Base-by-base conservation (phyloP, 2,113 vertebrate species). In the Strix uralensis region DNA sequence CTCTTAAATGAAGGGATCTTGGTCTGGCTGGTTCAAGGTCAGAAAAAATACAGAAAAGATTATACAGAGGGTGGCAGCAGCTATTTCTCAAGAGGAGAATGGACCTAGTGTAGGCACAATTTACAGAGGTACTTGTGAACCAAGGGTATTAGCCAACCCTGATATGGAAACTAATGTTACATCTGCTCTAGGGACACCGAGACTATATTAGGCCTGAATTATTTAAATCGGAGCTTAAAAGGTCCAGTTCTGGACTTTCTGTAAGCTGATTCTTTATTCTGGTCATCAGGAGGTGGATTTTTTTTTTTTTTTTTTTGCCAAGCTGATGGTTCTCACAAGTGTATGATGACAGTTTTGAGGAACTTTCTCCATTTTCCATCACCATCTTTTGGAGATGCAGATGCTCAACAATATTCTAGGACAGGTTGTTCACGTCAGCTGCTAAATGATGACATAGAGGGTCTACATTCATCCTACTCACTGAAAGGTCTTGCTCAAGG, bases 141-240 rank as follows among this genome's bases (percentile, higher is more conserved):
- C 12, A 71, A 14, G 15, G 27, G 15, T 63, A 75, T 46, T 19
- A 34, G 6, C 18, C 70, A 92, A 7, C 13, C 23, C 67, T 57
- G 8, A 18, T 29, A 59, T 11, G 9, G 49, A 77, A 92, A 42
- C 5, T 14, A 42, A 23, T 0, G 0, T 38, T 75, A 1, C 3
- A 47, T 20, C 34, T 32, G 1, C 44, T 51, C 32, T 5, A 46
- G 32, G 27, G 22, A 63, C n/a, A n/a, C 6, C 3, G 19, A 88
- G 10, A 40, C 13, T 22, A 17, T 17, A 27, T 1, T 22, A 70
- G 11, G 7, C 49, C 29, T 88, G 55, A 66, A 42, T 26, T 62
- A 32, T 32, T 79, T 55, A 67, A 72, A 72, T 3, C 46, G 8
- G 14, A 72, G 10, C 25, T 36, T 67, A 46, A 46, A 46, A 72